Evolutionary conservation across 2,888 invertebrate species (phyloP).

Genomic region (Troglohyphantes excavatus): DNA sequence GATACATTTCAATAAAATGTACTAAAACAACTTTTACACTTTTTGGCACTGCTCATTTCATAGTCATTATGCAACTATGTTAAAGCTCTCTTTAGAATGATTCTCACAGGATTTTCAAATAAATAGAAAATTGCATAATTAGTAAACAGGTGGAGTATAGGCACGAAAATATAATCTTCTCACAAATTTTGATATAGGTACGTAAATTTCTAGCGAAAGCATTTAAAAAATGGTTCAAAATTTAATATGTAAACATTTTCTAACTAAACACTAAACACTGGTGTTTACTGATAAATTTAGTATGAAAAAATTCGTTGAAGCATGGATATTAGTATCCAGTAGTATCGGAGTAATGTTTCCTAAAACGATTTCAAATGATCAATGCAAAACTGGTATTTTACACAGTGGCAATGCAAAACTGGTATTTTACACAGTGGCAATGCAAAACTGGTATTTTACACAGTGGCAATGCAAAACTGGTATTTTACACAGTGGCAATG

Average conservation of each 20-base stretch:
- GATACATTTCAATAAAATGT: background rate
- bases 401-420: background rate
- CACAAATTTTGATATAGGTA: background rate
- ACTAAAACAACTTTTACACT: constrained; percentile 17
- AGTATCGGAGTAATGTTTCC: background rate
- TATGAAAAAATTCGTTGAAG: constrained; percentile 3
- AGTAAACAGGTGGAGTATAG: background rate
- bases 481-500: background rate
- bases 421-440: background rate
- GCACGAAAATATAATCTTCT: background rate
- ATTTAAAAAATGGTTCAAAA: background rate
- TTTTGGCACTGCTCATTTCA: constrained; percentile 42
- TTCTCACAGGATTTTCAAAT: background rate
- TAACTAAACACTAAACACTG: background rate
- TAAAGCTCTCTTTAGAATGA: constrained; percentile 25
- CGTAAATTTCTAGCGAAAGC: background rate
- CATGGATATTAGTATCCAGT: background rate
- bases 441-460: background rate
- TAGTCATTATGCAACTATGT: constrained; percentile 13
- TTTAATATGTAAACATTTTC: background rate
- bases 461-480: background rate
- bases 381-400: background rate
- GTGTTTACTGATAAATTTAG: background rate
- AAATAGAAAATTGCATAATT: constrained; percentile 1
- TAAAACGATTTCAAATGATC: background rate